Conservation (phyloP, 2,888 invertebrate species). For the Nesidiocoris tenuis region DNA sequence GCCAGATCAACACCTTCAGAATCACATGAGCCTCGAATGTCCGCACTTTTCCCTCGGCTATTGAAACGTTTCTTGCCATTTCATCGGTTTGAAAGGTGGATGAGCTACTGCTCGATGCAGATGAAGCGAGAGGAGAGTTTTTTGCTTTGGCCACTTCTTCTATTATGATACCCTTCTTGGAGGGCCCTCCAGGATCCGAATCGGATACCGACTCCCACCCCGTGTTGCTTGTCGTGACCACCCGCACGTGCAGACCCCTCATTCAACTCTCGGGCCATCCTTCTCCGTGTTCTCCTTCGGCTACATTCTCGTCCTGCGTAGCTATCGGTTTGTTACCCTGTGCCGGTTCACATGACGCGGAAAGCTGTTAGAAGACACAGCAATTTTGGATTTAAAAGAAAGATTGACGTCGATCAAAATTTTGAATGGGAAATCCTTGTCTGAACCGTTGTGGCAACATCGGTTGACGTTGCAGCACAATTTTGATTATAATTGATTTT, state of each 20-base stretch:
- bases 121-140: background rate
- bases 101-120: background rate
- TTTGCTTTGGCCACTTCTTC: background rate
- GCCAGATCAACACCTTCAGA: too few species aligned
- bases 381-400: too few species aligned
- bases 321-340: background rate
- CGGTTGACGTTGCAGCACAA: too few species aligned
- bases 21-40: too few species aligned
- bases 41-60: too few species aligned
- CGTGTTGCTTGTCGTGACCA: slow-evolving; percentile 15
- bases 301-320: too few species aligned
- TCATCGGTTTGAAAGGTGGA: background rate
- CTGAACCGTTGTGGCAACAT: too few species aligned
- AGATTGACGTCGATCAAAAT: too few species aligned
- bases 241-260: slow-evolving; percentile 18
- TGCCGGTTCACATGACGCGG: background rate
- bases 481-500: too few species aligned
- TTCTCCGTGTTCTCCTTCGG: background rate
- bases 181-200: background rate
- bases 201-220: background rate
- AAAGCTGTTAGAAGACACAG: background rate
- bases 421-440: too few species aligned
- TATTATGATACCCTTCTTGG: background rate
- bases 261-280: background rate
- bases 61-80: background rate